Base-by-base conservation (phyloP, 2,797 vertebrate genomes). In the Sternarchorhynchus goeldii region DNA sequence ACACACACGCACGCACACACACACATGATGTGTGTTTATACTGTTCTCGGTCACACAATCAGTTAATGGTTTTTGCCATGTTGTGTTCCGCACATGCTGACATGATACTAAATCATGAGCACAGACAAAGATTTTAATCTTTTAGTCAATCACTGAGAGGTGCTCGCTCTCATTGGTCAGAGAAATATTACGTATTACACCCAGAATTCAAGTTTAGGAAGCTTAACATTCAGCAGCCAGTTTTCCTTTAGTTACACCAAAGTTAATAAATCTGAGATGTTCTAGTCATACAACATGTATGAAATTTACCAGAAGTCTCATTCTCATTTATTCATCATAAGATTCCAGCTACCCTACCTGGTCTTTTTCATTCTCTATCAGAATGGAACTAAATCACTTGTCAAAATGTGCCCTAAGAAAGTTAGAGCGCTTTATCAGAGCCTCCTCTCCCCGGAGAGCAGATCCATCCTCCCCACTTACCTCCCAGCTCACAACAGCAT, bases 401-500 rank as follows among this genome's bases (percentile, higher is more conserved):
- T 72, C 25, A 66, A 29, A 21, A 2, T 75, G 20, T 18, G 8
- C 50, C 78, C 73, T 31, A n/a, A 56, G 62, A 78, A 66, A 34
- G 21, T 32, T 73, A 10, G 12, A 75, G 17, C 41, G 53, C 29
- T 64, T 69, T 20, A 21, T 55, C n/a, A 63, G 16, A 39, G 59
- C 53, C 5, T 39, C 10, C 1, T 18, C 36, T n/a, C 39, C 59
- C 12, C 31, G 6, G 25, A 56, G 53, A 65, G n/a, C 6, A 62
- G 68, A 67, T 73, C 36, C 58, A 53, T 68, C 55, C 5, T 14
- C 14, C n/a, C 45, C 39, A 36, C 76, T 75, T 66, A 75, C 55
- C 70, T 31, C 59, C 21, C 65, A 58, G 25, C 71, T 66, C 18
- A 63, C 16, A 56, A 12, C 79, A 76, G n/a, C 68, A 71, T 66